Evolutionary conservation across 2,113 vertebrate genomes (phyloP), one percentile per base, ranked within the genome.

Genomic region (Machaerirhynchus nigripectus): DNA sequence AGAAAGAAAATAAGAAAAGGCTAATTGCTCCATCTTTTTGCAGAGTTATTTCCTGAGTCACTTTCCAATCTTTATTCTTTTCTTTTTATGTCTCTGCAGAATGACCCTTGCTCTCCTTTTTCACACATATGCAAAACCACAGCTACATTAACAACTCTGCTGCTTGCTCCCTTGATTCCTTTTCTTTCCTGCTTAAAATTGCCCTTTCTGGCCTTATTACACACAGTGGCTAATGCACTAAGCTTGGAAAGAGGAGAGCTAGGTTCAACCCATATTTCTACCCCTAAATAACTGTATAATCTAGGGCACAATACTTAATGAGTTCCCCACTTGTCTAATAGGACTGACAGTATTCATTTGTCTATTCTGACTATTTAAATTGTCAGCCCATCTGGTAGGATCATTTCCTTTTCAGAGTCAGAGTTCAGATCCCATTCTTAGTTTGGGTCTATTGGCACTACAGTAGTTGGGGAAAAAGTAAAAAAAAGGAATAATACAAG

Each of bases 31-130:
- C 42, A 87, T 94, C 80, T 91, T 95, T 92, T 96, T 56, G 16
- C 68, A 61, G 63, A 96, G 83, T 96, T 96, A 95, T 96, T 96
- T 96, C 83, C 87, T 84, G 50, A 96, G 69, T 94, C 77, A 96
- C 65, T 92, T 93, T 79, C 84, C 84, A 79, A 65, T 95, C 95
- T 95, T 97, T 90, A 78, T 71, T 96, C 68, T 96, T 93, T 83
- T 80, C 84, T 77, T 96, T 94, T 95, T 89, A 90, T 84, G 79
- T 75, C 47, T 92, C 35, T 90, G 63, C 75, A 92, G 71, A 68
- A 89, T 96, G 92, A 96, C 93, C 79, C 73, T 88, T 96, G 85
- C 79, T 93, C 85, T 90, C 59, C 67, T 92, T 84, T 90, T 90
- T 89, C 93, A 94, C 90, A 93, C 76, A 71, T 94, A 96, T 96